phyloP scores from a whole-genome alignment of 1,140 invertebrate species.

The Plodia interpunctella region DNA sequence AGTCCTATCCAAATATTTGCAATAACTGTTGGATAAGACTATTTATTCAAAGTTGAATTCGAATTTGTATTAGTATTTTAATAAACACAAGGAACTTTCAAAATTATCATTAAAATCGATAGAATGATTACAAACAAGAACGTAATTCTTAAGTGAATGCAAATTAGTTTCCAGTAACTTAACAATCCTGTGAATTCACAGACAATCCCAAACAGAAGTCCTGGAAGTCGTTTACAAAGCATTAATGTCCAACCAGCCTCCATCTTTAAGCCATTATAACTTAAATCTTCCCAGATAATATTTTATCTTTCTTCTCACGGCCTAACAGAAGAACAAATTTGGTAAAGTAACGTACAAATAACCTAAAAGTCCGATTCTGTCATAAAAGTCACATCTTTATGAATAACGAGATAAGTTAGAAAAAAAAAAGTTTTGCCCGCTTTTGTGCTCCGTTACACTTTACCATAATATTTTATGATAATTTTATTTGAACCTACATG shows the following conservation, averaged over 20 bases:
- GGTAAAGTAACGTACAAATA: slow-evolving; percentile 48
- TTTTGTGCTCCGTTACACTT: slow-evolving; percentile 49
- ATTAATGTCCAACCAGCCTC: neutral
- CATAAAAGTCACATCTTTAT: slow-evolving; percentile 65
- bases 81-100: too few species aligned
- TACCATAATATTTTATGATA: slow-evolving; percentile 55
- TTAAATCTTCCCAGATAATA: slow-evolving; percentile 1
- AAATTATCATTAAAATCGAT: too few species aligned
- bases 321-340: slow-evolving; percentile 27
- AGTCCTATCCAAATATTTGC: too few species aligned
- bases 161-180: neutral
- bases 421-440: slow-evolving; percentile 44
- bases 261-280: slow-evolving; percentile 7
- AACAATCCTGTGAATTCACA: neutral
- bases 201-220: neutral
- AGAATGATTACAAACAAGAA: too few species aligned
- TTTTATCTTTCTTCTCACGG: slow-evolving; percentile 12
- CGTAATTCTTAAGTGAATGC: too few species aligned
- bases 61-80: too few species aligned
- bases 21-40: too few species aligned
- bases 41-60: too few species aligned
- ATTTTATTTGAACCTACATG: slow-evolving; percentile 47
- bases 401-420: slow-evolving; percentile 62
- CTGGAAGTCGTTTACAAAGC: neutral
- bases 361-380: slow-evolving; percentile 50